Evolutionary conservation across 2,113 vertebrate genomes (phyloP).

Genomic region (Heloderma charlesbogerti): DNA sequence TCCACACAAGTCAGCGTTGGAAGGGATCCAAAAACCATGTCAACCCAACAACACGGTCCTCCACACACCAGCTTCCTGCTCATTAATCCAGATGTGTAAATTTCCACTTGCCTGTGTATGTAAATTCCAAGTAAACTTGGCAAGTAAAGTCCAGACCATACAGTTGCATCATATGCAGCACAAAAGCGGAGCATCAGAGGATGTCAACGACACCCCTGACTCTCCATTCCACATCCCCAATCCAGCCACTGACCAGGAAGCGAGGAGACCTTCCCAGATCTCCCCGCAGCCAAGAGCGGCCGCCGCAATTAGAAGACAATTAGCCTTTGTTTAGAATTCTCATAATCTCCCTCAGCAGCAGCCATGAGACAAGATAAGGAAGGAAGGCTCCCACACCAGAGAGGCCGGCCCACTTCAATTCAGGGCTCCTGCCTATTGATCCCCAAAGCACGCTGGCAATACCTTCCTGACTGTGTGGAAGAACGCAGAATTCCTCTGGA

Average conservation of each 20-base stretch:
- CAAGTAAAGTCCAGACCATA: not conserved
- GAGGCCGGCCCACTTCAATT: not conserved
- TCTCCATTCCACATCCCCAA: not conserved
- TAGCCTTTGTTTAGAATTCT: constrained; percentile 2
- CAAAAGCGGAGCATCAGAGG: not conserved
- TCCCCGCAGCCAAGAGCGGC: not conserved
- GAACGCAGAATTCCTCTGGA: not conserved
- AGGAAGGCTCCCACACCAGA: not conserved
- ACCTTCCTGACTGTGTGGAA: not conserved
- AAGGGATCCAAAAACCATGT: not conserved
- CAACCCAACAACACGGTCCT: not conserved
- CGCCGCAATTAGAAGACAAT: not conserved
- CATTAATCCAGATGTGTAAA: not conserved
- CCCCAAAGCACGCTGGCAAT: not conserved
- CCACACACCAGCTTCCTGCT: too few species aligned
- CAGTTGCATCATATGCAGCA: not conserved
- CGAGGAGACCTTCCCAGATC: not conserved
- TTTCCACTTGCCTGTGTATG: too few species aligned
- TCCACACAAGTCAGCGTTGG: not conserved
- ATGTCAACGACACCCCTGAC: too few species aligned
- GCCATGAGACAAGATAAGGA: not conserved
- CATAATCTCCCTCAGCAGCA: constrained; percentile 11
- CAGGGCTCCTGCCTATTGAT: not conserved
- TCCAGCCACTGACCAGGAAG: not conserved
- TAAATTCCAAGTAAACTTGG: not conserved